phyloP scores from a whole-genome alignment of 2,797 vertebrate genomes.

The Microhierax caerulescens region DNA sequence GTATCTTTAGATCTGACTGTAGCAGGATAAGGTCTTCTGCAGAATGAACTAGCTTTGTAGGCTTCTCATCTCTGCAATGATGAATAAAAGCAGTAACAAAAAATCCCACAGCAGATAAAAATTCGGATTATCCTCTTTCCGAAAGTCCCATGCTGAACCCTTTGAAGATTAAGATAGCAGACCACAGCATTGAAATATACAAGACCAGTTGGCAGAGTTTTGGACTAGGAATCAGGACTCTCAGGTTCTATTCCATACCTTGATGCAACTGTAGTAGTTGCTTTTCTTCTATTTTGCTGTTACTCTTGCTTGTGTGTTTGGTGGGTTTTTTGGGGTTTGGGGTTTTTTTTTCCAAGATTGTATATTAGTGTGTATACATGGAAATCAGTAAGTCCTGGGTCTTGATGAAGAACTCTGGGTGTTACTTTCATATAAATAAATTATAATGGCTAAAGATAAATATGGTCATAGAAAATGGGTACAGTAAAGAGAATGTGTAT shows the following conservation, averaged over 20 bases:
- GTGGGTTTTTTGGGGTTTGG: too few species aligned
- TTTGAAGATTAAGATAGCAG: background rate
- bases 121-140: background rate
- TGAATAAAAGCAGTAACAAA: background rate
- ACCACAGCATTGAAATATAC: background rate
- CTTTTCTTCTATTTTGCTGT: background rate
- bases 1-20: background rate
- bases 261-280: background rate
- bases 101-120: background rate
- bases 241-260: background rate
- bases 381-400: background rate
- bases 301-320: background rate
- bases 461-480: background rate
- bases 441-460: background rate
- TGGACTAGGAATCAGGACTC: background rate
- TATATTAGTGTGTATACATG: background rate
- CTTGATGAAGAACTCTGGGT: background rate
- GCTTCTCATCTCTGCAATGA: background rate
- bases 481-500: background rate
- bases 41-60: background rate
- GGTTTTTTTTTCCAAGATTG: background rate
- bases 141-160: background rate
- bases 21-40: background rate
- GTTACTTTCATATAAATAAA: background rate
- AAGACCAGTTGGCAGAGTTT: background rate